Percentiles rank a stretch among this genome's conserved stretches.
phyloP scores from a whole-genome alignment of 2,888 invertebrate genomes.

The Hydropsyche betteni region DNA sequence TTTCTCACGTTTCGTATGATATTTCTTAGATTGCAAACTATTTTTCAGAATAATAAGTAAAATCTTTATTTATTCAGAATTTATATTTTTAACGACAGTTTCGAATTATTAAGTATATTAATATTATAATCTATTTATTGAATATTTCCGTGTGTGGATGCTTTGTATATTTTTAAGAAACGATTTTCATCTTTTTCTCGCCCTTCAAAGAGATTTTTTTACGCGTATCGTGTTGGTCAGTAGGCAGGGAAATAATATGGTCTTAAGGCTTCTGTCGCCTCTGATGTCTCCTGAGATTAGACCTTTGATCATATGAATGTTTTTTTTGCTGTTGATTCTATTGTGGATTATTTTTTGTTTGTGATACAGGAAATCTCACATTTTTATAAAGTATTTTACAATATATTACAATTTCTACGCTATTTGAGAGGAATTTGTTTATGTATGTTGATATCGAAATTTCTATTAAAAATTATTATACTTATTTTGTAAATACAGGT shows the following conservation, averaged over 20 bases:
- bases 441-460: no score
- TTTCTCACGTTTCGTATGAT: not conserved
- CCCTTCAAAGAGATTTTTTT: conserved; percentile 11
- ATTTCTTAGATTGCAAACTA: no score
- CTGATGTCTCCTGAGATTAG: conserved; percentile 29
- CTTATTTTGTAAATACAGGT: not conserved
- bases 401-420: not conserved
- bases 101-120: not conserved
- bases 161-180: not conserved
- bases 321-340: conserved; percentile 28
- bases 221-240: conserved; percentile 8
- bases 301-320: conserved; percentile 34
- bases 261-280: conserved; percentile 31
- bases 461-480: not conserved
- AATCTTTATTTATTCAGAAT: not conserved
- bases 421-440: not conserved
- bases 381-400: conserved; percentile 10
- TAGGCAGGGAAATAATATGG: conserved; percentile 20
- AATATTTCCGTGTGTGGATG: not conserved
- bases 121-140: not conserved
- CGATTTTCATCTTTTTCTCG: not conserved
- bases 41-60: not conserved
- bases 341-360: conserved; percentile 34
- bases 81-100: not conserved
- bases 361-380: conserved; percentile 13